Percentiles rank a stretch among this genome's conserved stretches.
Conservation (phyloP, 2,797 vertebrate genomes). For the Hylomyscus alleni region DNA sequence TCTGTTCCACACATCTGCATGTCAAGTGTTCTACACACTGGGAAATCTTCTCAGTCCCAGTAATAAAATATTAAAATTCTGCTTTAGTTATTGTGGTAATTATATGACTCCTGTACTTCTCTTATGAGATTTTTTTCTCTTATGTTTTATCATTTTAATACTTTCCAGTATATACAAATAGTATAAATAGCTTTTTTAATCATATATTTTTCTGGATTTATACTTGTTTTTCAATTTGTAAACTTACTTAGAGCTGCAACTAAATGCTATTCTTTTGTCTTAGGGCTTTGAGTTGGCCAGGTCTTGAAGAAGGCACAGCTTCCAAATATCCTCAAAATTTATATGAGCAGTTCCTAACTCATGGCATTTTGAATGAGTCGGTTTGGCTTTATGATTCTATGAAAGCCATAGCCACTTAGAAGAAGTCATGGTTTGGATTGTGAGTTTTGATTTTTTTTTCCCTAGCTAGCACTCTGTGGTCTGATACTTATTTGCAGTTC, state of each 20-base stretch:
- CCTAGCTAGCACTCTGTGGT: neutral
- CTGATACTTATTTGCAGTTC: neutral
- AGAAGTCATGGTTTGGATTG: neutral
- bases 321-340: constrained; percentile 31
- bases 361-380: neutral
- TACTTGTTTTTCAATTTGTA: constrained; percentile 17
- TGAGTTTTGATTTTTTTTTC: neutral
- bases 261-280: neutral
- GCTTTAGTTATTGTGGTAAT: constrained; percentile 48
- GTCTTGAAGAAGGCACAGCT: constrained; percentile 29
- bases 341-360: neutral
- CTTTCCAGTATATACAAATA: constrained; percentile 20
- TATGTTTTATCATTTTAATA: constrained; percentile 47
- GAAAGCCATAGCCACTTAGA: neutral
- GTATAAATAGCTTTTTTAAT: constrained; percentile 39
- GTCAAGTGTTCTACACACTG: neutral
- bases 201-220: constrained; percentile 55
- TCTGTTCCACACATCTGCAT: neutral
- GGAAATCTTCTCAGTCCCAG: neutral
- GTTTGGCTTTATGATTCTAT: constrained; percentile 3
- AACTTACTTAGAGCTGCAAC: constrained; percentile 11
- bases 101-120: neutral
- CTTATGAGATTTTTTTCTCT: constrained; percentile 25
- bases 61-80: constrained; percentile 50
- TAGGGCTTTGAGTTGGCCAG: neutral